Evolutionary conservation across 2,888 invertebrate genomes (phyloP).

Genomic region (Acleris holmiana): DNA sequence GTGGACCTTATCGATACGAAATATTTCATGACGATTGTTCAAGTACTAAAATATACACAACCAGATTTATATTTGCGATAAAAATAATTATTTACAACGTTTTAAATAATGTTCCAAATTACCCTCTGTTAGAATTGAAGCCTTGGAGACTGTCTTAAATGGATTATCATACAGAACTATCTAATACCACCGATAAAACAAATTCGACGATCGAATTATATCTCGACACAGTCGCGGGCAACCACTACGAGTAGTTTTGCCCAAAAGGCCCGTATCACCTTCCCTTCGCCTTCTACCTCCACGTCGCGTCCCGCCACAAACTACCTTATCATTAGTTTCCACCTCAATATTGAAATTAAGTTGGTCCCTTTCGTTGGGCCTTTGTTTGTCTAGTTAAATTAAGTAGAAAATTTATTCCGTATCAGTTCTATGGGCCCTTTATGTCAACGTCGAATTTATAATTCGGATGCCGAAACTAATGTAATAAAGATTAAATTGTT

Average conservation of each 20-base stretch:
- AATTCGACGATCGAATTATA: no score
- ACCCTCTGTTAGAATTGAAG: no score
- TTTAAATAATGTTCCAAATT: no score
- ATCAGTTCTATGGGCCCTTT: slow-evolving; percentile 70
- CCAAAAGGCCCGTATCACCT: slow-evolving; percentile 3
- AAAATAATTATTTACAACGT: no score
- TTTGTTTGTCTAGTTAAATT: slow-evolving; percentile 82
- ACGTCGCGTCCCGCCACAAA: slow-evolving; percentile 52
- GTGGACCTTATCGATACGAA: no score
- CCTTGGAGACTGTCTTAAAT: no score
- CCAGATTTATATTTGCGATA: no score
- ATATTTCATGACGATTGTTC: no score
- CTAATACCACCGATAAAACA: no score
- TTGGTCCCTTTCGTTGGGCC: slow-evolving; percentile 74
- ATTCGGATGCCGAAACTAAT: slow-evolving; percentile 73
- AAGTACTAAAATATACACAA: no score
- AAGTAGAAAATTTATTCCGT: slow-evolving; percentile 84
- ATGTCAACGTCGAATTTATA: slow-evolving; percentile 80
- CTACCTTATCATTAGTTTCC: slow-evolving; percentile 80
- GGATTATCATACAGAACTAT: no score
- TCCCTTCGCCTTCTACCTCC: slow-evolving; percentile 45
- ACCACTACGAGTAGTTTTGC: background rate
- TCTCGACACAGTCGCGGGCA: no score
- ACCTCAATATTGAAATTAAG: slow-evolving; percentile 78
- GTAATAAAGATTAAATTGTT: slow-evolving; percentile 43